These are phyloP conservation scores for Scaptomyza flava DNA, from an alignment of 2,888 invertebrate genomes.

Conservation along the genomic window DNA sequence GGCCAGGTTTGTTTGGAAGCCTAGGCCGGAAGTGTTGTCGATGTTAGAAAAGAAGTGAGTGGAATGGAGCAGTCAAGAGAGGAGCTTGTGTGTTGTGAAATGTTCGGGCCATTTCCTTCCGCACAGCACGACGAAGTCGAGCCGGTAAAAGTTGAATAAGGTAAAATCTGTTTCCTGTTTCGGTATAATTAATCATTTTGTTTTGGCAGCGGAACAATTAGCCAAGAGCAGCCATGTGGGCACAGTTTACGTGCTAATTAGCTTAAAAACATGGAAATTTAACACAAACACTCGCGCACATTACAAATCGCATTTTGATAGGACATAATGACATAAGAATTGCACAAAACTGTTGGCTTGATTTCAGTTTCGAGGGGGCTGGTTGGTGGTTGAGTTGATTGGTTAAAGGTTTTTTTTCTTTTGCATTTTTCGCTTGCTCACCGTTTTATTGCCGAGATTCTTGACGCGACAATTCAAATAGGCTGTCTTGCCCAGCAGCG, in stretches of 20 bases:
- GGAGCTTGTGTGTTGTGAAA: conserved; percentile 61
- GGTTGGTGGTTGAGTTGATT: not conserved
- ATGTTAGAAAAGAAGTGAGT: conserved; percentile 20
- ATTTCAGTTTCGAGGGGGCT: not conserved
- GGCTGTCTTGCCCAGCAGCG: conserved; percentile 94
- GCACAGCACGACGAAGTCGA: conserved; percentile 48
- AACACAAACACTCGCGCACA: conserved; percentile 23
- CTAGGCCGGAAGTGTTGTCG: conserved; percentile 12
- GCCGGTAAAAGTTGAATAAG: conserved; percentile 70
- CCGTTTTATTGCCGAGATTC: conserved; percentile 95
- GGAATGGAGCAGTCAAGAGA: not conserved
- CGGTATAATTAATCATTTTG: conserved; percentile 78
- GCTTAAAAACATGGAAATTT: conserved; percentile 52
- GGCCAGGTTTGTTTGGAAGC: conserved; percentile 44
- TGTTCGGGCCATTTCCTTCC: conserved; percentile 80
- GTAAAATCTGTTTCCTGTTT: conserved; percentile 80
- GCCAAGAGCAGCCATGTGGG: conserved; percentile 70
- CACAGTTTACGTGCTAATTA: conserved; percentile 76
- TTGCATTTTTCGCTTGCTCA: conserved; percentile 85
- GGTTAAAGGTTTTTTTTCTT: not conserved
- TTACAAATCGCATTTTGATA: conserved; percentile 71
- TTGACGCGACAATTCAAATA: conserved; percentile 95
- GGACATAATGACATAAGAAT: conserved; percentile 66
- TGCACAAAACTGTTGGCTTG: conserved; percentile 38
- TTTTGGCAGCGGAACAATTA: conserved; percentile 78